phyloP scores from a whole-genome alignment of 1,140 invertebrate genomes.

The Nomia melanderi region DNA sequence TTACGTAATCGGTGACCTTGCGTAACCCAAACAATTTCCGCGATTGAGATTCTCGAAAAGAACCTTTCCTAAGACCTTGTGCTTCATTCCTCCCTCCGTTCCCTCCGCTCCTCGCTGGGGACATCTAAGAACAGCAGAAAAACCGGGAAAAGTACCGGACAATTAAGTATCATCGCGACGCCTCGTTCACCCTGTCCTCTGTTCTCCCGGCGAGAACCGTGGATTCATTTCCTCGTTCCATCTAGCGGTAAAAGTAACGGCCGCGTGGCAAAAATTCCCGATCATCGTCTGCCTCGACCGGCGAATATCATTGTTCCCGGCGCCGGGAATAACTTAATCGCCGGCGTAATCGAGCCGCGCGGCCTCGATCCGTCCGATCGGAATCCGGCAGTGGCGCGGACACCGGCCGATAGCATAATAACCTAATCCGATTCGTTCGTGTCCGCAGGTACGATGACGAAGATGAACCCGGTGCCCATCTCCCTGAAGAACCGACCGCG shows the following conservation, averaged over 20 bases:
- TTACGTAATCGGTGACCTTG: conserved; percentile 54
- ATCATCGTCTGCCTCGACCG: conserved; percentile 28
- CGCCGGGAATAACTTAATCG: neutral
- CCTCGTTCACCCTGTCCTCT: neutral
- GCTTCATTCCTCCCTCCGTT: conserved; percentile 44
- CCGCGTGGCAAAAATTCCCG: conserved; percentile 20
- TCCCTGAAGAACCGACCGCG: conserved; percentile 88
- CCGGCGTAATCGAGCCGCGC: too few species aligned
- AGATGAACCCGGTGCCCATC: conserved; percentile 85
- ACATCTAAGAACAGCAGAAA: conserved; percentile 14
- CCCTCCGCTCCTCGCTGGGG: neutral
- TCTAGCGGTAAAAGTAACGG: conserved; percentile 25
- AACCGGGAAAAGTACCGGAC: conserved; percentile 12
- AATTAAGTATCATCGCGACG: conserved; percentile 28
- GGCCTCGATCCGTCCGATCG: neutral
- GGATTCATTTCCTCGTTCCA: conserved; percentile 36
- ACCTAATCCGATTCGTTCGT: conserved; percentile 14
- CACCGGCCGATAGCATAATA: neutral
- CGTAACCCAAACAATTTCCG: conserved; percentile 56
- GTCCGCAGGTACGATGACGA: conserved; percentile 82
- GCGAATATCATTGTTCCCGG: neutral
- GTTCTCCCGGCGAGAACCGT: too few species aligned
- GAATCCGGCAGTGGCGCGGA: neutral
- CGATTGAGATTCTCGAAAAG: conserved; percentile 38
- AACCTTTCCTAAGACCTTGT: conserved; percentile 55